Conservation (phyloP, 2,888 invertebrate genomes). For the Adelphocoris suturalis region DNA sequence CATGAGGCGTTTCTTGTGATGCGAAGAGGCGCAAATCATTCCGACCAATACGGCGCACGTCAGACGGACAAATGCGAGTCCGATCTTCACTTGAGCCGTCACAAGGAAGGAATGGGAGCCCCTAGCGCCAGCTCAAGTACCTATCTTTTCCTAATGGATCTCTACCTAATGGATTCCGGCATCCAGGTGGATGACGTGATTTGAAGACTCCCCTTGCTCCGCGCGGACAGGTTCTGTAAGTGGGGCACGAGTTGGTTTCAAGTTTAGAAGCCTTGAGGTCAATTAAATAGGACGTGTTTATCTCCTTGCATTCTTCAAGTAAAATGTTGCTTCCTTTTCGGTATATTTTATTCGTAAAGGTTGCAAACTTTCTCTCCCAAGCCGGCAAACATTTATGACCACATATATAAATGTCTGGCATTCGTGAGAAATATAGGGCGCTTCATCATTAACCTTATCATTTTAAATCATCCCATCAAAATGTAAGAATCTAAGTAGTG, state of each 20-base stretch:
- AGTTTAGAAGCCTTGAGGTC: constrained; percentile 43
- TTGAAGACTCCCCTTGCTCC: not conserved
- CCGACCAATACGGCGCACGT: constrained; percentile 17
- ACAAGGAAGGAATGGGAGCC: constrained; percentile 12
- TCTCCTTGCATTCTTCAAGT: not conserved
- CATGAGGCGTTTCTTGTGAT: not conserved
- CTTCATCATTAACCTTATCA: too few relatives aligned
- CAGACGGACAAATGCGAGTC: constrained; percentile 23
- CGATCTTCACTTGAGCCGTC: not conserved
- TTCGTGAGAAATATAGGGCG: too few relatives aligned
- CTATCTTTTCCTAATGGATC: constrained; percentile 21
- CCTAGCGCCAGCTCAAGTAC: not conserved
- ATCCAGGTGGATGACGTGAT: constrained; percentile 24
- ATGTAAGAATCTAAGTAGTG: too few relatives aligned
- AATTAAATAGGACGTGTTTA: constrained; percentile 49
- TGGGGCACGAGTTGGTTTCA: constrained; percentile 15
- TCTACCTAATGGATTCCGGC: constrained; percentile 29
- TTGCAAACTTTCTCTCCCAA: not conserved
- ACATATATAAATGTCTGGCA: too few relatives aligned
- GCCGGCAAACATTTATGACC: not conserved
- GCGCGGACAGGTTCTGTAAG: not conserved
- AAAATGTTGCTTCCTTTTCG: not conserved
- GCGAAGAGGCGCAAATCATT: constrained; percentile 21
- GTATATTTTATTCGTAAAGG: not conserved
- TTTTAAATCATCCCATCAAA: too few relatives aligned